Conservation (phyloP, 2,797 vertebrate genomes). For the Astyanax mexicanus region DNA sequence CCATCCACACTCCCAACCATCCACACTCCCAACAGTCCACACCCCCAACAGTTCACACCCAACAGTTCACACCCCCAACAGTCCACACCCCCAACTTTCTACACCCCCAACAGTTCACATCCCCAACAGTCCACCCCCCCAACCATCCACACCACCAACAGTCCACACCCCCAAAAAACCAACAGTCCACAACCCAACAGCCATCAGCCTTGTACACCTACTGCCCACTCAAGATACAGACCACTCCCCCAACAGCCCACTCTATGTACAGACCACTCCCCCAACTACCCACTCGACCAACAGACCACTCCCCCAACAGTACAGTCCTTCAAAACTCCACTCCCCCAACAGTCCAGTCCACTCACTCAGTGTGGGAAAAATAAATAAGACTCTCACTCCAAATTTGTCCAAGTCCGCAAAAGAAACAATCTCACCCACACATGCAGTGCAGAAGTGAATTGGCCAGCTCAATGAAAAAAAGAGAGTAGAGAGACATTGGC, state of each 20-base stretch:
- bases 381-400: slow-evolving; percentile 59
- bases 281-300: not conserved
- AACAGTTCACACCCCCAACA: too few relatives aligned
- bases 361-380: slow-evolving; percentile 66
- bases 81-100: not conserved
- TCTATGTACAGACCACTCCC: too few relatives aligned
- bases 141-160: too few relatives aligned
- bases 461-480: slow-evolving; percentile 42
- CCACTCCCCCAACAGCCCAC: not conserved
- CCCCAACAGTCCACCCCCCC: not conserved
- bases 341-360: too few relatives aligned
- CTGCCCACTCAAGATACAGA: slow-evolving; percentile 23
- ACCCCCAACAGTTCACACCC: too few relatives aligned
- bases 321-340: too few relatives aligned
- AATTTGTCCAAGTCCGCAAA: slow-evolving; percentile 26
- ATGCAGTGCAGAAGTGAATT: slow-evolving; percentile 48
- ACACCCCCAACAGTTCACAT: not conserved
- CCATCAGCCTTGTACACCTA: not conserved
- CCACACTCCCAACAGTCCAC: too few relatives aligned
- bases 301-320: not conserved
- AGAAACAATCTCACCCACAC: not conserved
- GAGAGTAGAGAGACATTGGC: too few relatives aligned
- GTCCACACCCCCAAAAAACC: too few relatives aligned
- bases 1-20: too few relatives aligned
- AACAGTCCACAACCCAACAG: not conserved